Evolutionary conservation across 2,113 vertebrate species (phyloP), one percentile per base, ranked within the genome.

Genomic region (Oophaga pumilio): DNA sequence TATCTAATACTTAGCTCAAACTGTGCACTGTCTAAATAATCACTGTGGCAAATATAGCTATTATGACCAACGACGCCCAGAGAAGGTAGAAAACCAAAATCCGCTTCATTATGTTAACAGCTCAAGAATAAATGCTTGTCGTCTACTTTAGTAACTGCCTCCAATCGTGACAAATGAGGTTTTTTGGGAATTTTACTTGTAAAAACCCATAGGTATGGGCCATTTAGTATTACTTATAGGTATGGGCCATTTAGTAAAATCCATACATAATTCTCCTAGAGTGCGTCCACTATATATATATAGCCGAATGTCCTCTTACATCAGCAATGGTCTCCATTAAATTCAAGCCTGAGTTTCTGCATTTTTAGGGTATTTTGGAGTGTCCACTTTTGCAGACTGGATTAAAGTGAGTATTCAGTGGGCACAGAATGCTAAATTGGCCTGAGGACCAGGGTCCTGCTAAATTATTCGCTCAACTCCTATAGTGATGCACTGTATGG

Each of bases 11-110:
- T 83, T 83, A 83, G 62, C 64, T 83, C 81, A 68, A 68, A 66
- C 81, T 83, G 81, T 52, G 81, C 81, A 68, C 81, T 66, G 80
- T 82, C 80, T 82, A 82, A 82, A 82, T 82, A 82, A 66, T 66
- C 59, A 22, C 60, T 8, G 60, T 66, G 80, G 60, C 60, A 82
- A 24, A 82, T 82, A 60, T 18, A 49, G 79, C 20, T 82, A 64
- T 80, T 80, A 80, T 80, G 57, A 33, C 57, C 56, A 43, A 22
- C 43, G 78, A 80, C 26, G 56, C 18, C 57, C 9, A 80, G 17
- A 57, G n/a, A 43, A 28, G 56, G 24, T 20, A 60, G 26, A 62
- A 59, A 60, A 80, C 7, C 18, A 18, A 62, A 82, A 82, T 50
- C 18, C 17, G 8, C 8, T 60, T 43, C 56, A 49, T 64, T 81